Conservation (phyloP, 2,888 invertebrate genomes). For the Cyclophora punctaria region DNA sequence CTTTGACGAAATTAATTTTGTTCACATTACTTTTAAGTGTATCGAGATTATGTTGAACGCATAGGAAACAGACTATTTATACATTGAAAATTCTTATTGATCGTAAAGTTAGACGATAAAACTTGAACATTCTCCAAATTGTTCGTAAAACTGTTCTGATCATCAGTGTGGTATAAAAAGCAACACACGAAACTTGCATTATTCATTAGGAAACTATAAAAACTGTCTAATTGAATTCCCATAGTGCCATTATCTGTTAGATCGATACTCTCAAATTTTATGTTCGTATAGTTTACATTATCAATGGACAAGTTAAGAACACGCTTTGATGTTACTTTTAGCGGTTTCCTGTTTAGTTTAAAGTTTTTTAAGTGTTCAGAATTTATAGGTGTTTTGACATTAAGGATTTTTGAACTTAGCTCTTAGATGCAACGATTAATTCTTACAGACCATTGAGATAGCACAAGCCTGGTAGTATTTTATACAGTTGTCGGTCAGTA, state of each 20-base stretch:
- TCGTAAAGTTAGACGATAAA: too few relatives aligned
- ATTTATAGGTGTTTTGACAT: neutral
- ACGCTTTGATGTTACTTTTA: conserved; percentile 26
- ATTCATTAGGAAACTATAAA: conserved; percentile 19
- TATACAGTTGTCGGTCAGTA: too few relatives aligned
- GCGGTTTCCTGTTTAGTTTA: conserved; percentile 28
- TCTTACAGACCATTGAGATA: too few relatives aligned
- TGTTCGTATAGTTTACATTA: conserved; percentile 21
- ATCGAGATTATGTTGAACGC: too few relatives aligned
- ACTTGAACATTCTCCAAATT: too few relatives aligned
- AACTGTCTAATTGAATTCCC: conserved; percentile 17
- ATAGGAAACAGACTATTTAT: too few relatives aligned
- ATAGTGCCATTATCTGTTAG: conserved; percentile 17
- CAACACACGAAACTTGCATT: conserved; percentile 13
- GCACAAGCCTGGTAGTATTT: too few relatives aligned
- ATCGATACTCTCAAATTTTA: conserved; percentile 24
- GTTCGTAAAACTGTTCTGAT: too few relatives aligned
- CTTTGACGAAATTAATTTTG: too few relatives aligned
- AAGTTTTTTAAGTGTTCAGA: conserved; percentile 12
- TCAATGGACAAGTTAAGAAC: conserved; percentile 18
- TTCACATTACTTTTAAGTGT: too few relatives aligned
- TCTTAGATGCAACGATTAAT: too few relatives aligned
- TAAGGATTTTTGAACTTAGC: neutral
- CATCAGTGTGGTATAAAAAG: conserved; percentile 1
- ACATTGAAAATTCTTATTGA: too few relatives aligned